Evolutionary conservation across 2,113 vertebrate genomes (phyloP), one percentile per base, ranked within the genome.

Genomic region (Esox niger): DNA sequence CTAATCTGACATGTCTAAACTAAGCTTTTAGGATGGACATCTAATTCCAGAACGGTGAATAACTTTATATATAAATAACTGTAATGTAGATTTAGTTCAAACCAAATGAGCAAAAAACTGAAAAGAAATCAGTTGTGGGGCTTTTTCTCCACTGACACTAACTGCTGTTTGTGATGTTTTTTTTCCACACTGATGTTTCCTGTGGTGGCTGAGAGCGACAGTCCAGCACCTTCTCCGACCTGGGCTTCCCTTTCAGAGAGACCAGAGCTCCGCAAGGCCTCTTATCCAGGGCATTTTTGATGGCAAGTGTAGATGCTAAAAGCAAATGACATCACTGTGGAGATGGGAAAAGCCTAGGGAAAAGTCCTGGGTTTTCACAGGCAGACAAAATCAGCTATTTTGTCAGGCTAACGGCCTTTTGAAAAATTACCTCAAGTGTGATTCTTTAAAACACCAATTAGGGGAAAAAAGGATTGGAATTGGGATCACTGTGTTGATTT

Each of bases 151-250:
- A 56, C 66, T 71, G 61, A 79, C 65, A 80, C 90, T 95, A 90
- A 95, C 92, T 95, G 91, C 93, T 93, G 84, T 93, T 94, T 95
- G 89, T 95, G 93, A 93, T 95, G 91, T 95, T n/a, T 95, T 84
- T 90, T 95, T 92, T 94, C 91, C 32, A 31, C 32, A 5, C 3
- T 29, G n/a, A 7, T 29, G 26, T 94, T 94, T 92, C 92, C 93
- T 93, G 92, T 94, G 93, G 93, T 94, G 91, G 92, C 94, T 93
- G 93, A 94, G 93, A 93, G 93, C 93, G 93, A 92, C 90, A 93
- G 93, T 92, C 91, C 92, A 92, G 88, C 90, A 87, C 87, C 94
- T 89, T 88, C 91, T 91, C 90, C 91, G 92, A 90, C 93, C 91
- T 90, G 91, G 91, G 38, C 90, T 91, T 93, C 93, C 91, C 91